Percentiles rank a stretch among this genome's conserved stretches.
These are phyloP conservation scores for Lagorchestes hirsutus DNA, from an alignment of 2,797 vertebrate species.

Conservation along the genomic window DNA sequence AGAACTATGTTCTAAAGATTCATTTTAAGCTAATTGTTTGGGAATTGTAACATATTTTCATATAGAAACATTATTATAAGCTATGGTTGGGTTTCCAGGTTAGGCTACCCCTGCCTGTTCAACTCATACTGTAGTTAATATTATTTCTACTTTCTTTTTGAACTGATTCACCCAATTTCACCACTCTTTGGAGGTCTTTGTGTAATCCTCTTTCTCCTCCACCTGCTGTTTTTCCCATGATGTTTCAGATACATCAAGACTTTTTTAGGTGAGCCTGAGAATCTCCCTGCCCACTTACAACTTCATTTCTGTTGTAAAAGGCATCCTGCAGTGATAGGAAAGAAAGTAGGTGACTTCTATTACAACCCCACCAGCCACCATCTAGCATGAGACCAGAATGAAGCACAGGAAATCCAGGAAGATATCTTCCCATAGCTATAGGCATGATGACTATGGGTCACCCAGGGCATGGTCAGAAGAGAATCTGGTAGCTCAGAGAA, in stretches of 20 bases:
- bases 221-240: neutral
- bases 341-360: neutral
- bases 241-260: neutral
- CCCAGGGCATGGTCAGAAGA: neutral
- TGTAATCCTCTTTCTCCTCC: neutral
- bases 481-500: neutral
- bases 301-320: slow-evolving; percentile 2
- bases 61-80: neutral
- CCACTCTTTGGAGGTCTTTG: neutral
- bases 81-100: neutral
- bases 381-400: neutral
- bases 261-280: neutral
- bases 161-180: neutral
- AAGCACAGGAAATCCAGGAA: neutral
- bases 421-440: neutral
- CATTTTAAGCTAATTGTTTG: neutral
- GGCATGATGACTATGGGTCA: neutral
- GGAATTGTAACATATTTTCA: neutral
- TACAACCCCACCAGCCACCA: neutral
- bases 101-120: neutral
- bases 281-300: neutral
- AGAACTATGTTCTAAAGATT: neutral
- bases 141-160: neutral
- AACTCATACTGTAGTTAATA: neutral
- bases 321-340: neutral